Evolutionary conservation across 2,797 vertebrate species (phyloP).

Genomic region (Arrhamphus sclerolepis): DNA sequence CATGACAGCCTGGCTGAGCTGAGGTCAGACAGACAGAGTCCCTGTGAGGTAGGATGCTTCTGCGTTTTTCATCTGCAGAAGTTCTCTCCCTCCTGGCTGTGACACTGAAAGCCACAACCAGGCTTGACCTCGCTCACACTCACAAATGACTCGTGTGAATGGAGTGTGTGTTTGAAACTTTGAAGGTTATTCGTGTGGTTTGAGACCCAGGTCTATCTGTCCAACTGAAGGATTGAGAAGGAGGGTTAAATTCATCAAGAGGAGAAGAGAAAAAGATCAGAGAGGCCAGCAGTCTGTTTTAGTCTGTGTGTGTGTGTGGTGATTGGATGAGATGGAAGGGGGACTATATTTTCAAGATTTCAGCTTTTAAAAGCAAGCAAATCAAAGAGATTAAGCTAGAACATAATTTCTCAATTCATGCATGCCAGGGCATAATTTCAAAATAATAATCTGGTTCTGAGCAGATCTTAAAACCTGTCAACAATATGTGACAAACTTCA

Average conservation of each 20-base stretch:
- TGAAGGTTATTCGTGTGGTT: slow-evolving; percentile 5
- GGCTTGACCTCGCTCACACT: neutral
- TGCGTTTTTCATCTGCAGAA: slow-evolving; percentile 21
- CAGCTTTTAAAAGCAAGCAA: no score
- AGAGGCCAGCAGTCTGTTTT: slow-evolving; percentile 10
- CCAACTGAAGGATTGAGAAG: slow-evolving; percentile 7
- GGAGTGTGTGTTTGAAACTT: slow-evolving; percentile 10
- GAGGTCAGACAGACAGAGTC: neutral
- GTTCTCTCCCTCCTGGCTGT: slow-evolving; percentile 11
- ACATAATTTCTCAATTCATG: no score
- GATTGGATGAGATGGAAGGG: no score
- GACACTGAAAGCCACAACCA: slow-evolving; percentile 1
- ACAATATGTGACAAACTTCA: no score
- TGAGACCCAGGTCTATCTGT: slow-evolving; percentile 24
- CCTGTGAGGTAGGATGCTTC: neutral
- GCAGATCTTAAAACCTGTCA: no score
- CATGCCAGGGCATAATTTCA: no score
- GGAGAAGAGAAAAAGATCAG: slow-evolving; percentile 13
- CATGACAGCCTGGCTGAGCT: slow-evolving; percentile 4
- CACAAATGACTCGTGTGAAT: slow-evolving; percentile 5
- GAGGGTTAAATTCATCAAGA: slow-evolving; percentile 41
- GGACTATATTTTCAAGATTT: no score
- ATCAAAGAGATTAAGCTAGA: no score
- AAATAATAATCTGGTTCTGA: no score
- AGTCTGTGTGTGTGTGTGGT: neutral